Base-by-base conservation (phyloP, 2,797 vertebrate genomes). In the Prunella strophiata region DNA sequence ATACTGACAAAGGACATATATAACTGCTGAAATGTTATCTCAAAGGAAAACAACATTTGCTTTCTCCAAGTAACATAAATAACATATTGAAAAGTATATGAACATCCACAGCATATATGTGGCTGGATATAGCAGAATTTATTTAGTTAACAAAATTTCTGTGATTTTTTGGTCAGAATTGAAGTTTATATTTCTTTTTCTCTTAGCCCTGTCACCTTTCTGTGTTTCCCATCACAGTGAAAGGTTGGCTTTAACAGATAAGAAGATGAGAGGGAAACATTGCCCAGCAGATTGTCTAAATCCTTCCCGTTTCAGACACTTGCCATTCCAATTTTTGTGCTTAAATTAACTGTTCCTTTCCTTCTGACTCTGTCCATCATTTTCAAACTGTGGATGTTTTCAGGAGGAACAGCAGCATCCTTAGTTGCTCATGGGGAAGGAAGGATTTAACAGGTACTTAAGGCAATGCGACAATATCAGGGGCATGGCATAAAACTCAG, bases 51-150 rank as follows among this genome's bases (percentile, higher is more conserved):
- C 82, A 96, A 65, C 91, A 95, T 96, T 96, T 97, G 91, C 94
- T 94, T 94, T 78, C 74, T 81, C 55, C 45, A 43, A 88, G 63
- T 52, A 96, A 88, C 74, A 94, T 91, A 96, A 97, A 96, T 95
- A 96, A 96, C 94, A 96, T 96, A 94, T 97, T 96, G 95, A 86
- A 86, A 93, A 96, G 59, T 94, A 71, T 90, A 92, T 94, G 96
- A 96, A 95, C 85, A 93, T 94, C 79, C 76, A 93, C 45, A 74
- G 45, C 13, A 36, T 70, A 16, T 72, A 59, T 79, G 29, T 79
- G 12, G n/a, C 52, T 91, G 30, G 29, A 36, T 86, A 67, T 12
- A 61, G 42, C 38, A 91, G 45, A 81, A 84, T 82, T 38, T 92
- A 86, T 47, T 85, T 81, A 22, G 6, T 73, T 85, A 67, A 62